A percentile compares a stretch with the other conserved stretches of the same genome.
phyloP scores from a whole-genome alignment of 2,113 vertebrate species.

The Orthonyx spaldingii region DNA sequence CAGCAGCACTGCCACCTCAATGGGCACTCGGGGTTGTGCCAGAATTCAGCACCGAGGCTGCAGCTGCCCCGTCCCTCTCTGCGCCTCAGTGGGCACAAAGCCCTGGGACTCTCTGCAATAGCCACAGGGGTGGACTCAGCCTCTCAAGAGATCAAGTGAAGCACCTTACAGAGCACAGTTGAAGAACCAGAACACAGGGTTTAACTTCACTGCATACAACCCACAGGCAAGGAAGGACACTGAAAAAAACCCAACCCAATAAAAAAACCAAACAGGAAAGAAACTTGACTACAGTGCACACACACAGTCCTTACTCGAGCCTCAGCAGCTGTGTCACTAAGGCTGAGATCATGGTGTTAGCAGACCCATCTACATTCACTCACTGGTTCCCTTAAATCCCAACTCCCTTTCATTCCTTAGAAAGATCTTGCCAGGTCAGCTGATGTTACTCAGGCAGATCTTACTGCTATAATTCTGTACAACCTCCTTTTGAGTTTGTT shows the following conservation, averaged over 20 bases:
- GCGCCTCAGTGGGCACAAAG: neutral
- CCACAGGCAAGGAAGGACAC: neutral
- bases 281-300: neutral
- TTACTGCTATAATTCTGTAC: neutral
- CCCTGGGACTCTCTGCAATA: neutral
- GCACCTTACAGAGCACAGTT: neutral
- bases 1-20: neutral
- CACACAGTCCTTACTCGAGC: neutral
- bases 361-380: neutral
- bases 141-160: neutral
- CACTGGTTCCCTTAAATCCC: neutral
- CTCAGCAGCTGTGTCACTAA: neutral
- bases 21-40: neutral
- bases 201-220: neutral
- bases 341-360: neutral
- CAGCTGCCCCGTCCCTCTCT: neutral
- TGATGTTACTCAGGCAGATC: neutral
- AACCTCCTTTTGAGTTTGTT: neutral
- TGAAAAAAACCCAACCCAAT: rapidly evolving
- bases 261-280: neutral
- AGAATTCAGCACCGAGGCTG: neutral
- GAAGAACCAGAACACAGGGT: neutral
- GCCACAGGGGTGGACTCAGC: neutral
- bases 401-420: neutral
- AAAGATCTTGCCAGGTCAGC: neutral